Percentiles rank a stretch among this genome's conserved stretches.
phyloP scores from a whole-genome alignment of 2,888 invertebrate genomes.

The Ferdinandea cuprea region DNA sequence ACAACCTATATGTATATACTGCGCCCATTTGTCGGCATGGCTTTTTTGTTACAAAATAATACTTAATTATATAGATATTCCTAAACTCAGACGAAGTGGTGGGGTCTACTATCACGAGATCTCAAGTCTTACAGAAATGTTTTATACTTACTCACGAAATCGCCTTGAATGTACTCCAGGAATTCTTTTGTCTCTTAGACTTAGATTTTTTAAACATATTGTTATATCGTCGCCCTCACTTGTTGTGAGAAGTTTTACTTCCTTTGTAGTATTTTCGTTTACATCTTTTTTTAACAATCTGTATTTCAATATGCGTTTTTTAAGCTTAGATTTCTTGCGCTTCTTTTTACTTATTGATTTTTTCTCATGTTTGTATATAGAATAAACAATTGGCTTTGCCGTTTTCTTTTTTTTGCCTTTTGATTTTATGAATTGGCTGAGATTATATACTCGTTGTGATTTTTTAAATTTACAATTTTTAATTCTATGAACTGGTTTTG shows the following conservation, averaged over 20 bases:
- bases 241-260: neutral
- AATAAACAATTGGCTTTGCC: neutral
- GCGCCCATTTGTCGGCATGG: no score
- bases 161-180: conserved; percentile 77
- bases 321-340: conserved; percentile 21
- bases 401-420: conserved; percentile 3
- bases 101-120: no score
- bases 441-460: conserved; percentile 17
- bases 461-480: conserved; percentile 16
- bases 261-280: neutral
- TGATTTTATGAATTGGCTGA: conserved; percentile 29
- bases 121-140: no score
- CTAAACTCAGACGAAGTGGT: no score
- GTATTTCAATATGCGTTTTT: conserved; percentile 36
- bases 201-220: neutral
- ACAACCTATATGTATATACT: no score
- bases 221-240: neutral
- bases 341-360: neutral
- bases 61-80: no score
- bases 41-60: no score
- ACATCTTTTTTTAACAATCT: conserved; percentile 19
- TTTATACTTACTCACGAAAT: conserved; percentile 78
- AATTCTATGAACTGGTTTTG: neutral
- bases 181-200: neutral
- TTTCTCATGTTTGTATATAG: conserved; percentile 18